Evolutionary conservation across 64 coral and sea anemone species (phyloP).

Genomic region (Montipora efflorescens): DNA sequence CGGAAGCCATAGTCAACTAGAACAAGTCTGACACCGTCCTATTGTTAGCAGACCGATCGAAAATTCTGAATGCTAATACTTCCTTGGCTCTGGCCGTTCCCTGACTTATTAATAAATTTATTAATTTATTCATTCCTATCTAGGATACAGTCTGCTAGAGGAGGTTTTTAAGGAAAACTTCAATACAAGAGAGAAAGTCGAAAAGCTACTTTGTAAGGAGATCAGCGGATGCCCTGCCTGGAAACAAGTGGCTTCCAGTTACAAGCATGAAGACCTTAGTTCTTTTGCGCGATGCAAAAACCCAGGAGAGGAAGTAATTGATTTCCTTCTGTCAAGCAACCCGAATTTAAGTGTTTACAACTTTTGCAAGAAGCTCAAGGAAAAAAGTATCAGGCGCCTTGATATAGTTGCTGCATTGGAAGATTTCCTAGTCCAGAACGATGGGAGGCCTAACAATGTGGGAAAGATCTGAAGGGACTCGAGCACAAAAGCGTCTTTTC

Average conservation of each 20-base stretch:
- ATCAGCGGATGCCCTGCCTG: background rate
- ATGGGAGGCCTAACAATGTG: background rate
- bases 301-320: background rate
- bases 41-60: no score
- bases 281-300: background rate
- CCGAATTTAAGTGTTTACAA: constrained; percentile 18
- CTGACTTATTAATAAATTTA: no score
- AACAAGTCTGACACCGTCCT: no score
- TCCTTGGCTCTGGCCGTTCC: no score
- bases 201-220: background rate
- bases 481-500: no score
- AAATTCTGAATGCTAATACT: no score
- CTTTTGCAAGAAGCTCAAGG: constrained; percentile 11
- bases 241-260: background rate
- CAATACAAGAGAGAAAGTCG: background rate
- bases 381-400: background rate
- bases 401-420: background rate
- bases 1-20: no score
- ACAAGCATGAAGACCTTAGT: background rate
- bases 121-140: no score
- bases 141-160: no score
- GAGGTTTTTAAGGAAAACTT: background rate
- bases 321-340: background rate
- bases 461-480: no score
- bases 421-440: background rate